Conservation (phyloP, 2,797 vertebrate genomes). For the Acanthurus lineatus region DNA sequence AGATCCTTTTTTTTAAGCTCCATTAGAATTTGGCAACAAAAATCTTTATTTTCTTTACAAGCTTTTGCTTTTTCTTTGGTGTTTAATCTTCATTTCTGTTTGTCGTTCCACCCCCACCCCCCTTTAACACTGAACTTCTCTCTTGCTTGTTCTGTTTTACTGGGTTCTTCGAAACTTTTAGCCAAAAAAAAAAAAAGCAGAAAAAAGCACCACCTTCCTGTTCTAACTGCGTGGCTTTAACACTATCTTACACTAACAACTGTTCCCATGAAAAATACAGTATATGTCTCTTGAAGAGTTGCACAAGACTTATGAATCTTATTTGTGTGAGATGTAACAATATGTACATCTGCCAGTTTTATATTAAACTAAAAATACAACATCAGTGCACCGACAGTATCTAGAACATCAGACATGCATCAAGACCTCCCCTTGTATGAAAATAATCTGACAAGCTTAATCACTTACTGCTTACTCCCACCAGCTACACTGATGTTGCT, state of each 20-base stretch:
- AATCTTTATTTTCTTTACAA: conserved; percentile 38
- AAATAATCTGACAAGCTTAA: neutral
- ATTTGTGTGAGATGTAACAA: conserved; percentile 14
- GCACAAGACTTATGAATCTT: conserved; percentile 20
- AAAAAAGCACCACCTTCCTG: conserved; percentile 19
- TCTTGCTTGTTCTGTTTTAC: conserved; percentile 36
- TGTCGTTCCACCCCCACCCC: conserved; percentile 11
- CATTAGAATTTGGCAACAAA: conserved; percentile 22
- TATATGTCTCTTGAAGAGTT: conserved; percentile 36
- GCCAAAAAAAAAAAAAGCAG: conserved; percentile 50
- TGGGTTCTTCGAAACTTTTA: conserved; percentile 40
- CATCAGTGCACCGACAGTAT: neutral
- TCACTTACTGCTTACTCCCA: neutral
- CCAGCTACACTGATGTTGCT: conserved; percentile 7
- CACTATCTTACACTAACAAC: conserved; percentile 20
- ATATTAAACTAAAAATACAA: conserved; percentile 1
- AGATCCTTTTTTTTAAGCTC: conserved; percentile 36
- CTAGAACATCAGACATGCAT: neutral
- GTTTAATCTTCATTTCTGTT: conserved; percentile 16
- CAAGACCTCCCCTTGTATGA: conserved; percentile 2
- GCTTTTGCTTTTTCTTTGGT: conserved; percentile 26
- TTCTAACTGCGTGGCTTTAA: conserved; percentile 29
- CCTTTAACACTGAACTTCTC: conserved; percentile 14
- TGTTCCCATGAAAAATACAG: conserved; percentile 58
- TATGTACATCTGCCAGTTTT: neutral